phyloP scores from a whole-genome alignment of 2,113 vertebrate species.

The Nerophis lumbriciformis region DNA sequence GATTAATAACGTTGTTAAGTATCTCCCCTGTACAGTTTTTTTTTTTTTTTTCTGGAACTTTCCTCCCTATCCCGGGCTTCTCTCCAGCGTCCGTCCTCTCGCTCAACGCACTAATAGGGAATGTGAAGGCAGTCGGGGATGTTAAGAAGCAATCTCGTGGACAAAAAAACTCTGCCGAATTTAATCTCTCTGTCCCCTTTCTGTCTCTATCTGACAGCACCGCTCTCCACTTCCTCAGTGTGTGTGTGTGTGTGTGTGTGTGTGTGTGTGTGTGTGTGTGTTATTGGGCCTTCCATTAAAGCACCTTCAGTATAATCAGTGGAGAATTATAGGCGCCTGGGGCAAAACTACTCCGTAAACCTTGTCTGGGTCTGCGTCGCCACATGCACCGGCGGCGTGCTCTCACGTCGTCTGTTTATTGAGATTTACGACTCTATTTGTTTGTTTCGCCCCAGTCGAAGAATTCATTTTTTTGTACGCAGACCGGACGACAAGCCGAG shows the following conservation, averaged over 20 bases:
- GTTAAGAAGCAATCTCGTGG: conserved; percentile 72
- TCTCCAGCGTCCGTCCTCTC: conserved; percentile 40
- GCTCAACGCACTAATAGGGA: conserved; percentile 57
- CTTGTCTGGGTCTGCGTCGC: conserved; percentile 35
- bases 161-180: conserved; percentile 72
- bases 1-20: conserved; percentile 73
- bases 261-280: conserved; percentile 33
- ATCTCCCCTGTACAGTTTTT: conserved; percentile 47
- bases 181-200: conserved; percentile 72
- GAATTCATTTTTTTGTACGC: conserved; percentile 18
- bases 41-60: conserved; percentile 23
- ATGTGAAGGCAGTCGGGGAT: conserved; percentile 59
- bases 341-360: conserved; percentile 41
- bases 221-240: conserved; percentile 28
- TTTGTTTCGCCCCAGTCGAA: conserved; percentile 28
- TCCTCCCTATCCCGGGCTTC: conserved; percentile 16
- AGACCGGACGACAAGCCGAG: conserved; percentile 4
- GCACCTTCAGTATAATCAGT: conserved; percentile 65
- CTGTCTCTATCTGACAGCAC: conserved; percentile 65
- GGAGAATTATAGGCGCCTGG: conserved; percentile 60
- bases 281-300: conserved; percentile 68
- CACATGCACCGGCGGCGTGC: conserved; percentile 15
- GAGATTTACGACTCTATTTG: conserved; percentile 4
- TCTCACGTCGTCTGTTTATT: conserved; percentile 1
- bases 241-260: conserved; percentile 15